Base-by-base conservation (phyloP, 2,113 vertebrate genomes). In the Leptobrachium leishanense region DNA sequence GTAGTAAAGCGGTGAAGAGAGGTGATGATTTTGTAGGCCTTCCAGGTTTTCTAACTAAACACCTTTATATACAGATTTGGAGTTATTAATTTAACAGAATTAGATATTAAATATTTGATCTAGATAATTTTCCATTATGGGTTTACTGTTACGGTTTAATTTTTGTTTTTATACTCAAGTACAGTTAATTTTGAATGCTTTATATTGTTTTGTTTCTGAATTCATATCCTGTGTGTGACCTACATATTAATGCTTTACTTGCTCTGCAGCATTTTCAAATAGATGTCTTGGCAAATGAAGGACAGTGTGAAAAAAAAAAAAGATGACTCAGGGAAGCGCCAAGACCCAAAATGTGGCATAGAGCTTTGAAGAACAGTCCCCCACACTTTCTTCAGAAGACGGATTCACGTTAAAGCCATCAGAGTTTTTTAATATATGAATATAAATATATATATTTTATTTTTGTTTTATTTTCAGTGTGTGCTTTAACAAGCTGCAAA, bases 261-360 rank as follows among this genome's bases (percentile, higher is more conserved):
- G 10, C 63, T 83, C 84, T 83, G 31, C 77, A 82, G 65, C 83
- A 82, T 88, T 84, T 85, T 59, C 9, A 2, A 85, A 74, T 75
- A 83, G 83, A 84, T 43, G 11, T 80, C 82, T 88, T 71, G 77
- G 74, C 64, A 77, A 57, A 1, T 72, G 84, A 54, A 79, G 83
- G 83, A 81, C 81, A 76, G 78, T 80, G 81, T 84, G 86, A 85
- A 84, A 66, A 74, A 31, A 31, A 31, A 31, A 44, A 76, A 50
- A 57, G 0, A 84, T 81, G 88, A 91, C 90, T 90, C 89, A 86
- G 88, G 90, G 90, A 90, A 82, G 89, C 86, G 89, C 89, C 88
- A 84, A 83, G 79, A 84, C 1, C 68, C 79, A 81, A 77, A 84
- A 83, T 82, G 54, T 39, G 67, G 83, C 77, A 85, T 84, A 68